Percentiles rank a stretch among this genome's conserved stretches.
Evolutionary conservation across 2,113 vertebrate genomes (phyloP).

Genomic region (Dermatemys mawii): DNA sequence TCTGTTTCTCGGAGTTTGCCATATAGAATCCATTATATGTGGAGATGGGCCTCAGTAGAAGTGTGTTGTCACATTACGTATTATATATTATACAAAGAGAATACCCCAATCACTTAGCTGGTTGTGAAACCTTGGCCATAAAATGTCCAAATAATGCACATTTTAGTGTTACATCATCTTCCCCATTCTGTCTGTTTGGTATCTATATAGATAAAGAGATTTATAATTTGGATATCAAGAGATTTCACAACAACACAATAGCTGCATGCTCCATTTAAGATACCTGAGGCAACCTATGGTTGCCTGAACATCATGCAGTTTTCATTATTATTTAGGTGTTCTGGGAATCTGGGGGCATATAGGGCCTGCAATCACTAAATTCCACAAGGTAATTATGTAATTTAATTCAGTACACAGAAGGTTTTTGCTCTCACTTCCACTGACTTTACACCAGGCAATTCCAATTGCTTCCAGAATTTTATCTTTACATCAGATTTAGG

Average conservation of each 20-base stretch:
- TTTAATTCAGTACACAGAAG: not conserved
- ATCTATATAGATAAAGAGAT: not conserved
- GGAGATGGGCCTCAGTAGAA: not conserved
- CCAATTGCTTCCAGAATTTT: not conserved
- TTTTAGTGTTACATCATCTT: not conserved
- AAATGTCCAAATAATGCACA: not conserved
- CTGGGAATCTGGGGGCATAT: not conserved
- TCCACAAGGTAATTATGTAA: not conserved
- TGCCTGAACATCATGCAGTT: not conserved
- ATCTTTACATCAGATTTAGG: not conserved
- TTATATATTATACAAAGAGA: fast-evolving
- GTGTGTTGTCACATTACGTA: fast-evolving
- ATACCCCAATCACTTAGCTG: not conserved
- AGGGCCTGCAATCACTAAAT: not conserved
- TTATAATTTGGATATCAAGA: not conserved
- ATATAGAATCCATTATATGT: not conserved
- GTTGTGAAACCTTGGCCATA: fast-evolving
- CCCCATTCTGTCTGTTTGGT: not conserved
- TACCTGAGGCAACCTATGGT: not conserved
- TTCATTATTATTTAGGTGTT: not conserved
- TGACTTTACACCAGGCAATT: not conserved
- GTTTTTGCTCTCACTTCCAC: not conserved
- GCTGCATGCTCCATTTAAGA: fast-evolving
- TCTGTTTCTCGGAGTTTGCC: not conserved
- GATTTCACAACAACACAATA: not conserved